These are phyloP conservation scores for Eupithecia tripunctaria DNA, from an alignment of 2,888 invertebrate genomes.

Conservation along the genomic window DNA sequence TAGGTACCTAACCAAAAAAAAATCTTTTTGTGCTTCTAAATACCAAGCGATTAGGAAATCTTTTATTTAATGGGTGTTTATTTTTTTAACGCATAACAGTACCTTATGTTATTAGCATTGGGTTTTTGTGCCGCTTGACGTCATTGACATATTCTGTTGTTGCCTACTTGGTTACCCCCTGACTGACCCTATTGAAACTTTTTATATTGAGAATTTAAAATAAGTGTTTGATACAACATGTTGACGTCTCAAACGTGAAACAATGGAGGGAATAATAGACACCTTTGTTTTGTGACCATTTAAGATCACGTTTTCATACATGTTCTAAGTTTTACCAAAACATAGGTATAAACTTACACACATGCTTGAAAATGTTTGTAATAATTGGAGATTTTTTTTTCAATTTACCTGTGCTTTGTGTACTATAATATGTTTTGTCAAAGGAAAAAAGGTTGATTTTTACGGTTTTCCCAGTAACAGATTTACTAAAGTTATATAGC, in stretches of 20 bases:
- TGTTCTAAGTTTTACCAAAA: neutral
- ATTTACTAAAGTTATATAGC: neutral
- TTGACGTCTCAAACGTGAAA: neutral
- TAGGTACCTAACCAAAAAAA: neutral
- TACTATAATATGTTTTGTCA: neutral
- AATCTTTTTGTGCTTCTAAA: neutral
- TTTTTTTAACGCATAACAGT: neutral
- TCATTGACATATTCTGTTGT: conserved; percentile 1
- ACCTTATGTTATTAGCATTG: neutral
- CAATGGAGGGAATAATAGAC: conserved; percentile 7
- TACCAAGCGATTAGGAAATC: neutral
- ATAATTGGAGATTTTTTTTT: no score
- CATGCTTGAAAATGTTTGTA: neutral
- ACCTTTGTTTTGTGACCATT: conserved; percentile 1
- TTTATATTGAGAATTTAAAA: neutral
- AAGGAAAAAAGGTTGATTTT: neutral
- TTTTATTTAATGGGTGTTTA: neutral
- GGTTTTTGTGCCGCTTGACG: conserved; percentile 5
- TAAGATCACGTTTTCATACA: neutral
- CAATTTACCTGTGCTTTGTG: no score
- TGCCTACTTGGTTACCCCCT: conserved; percentile 5
- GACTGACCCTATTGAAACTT: conserved; percentile 9
- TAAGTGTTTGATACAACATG: neutral
- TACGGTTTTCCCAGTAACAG: neutral
- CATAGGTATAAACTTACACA: neutral